Evolutionary conservation across 2,113 vertebrate species (phyloP).

Genomic region (Pagrus major): DNA sequence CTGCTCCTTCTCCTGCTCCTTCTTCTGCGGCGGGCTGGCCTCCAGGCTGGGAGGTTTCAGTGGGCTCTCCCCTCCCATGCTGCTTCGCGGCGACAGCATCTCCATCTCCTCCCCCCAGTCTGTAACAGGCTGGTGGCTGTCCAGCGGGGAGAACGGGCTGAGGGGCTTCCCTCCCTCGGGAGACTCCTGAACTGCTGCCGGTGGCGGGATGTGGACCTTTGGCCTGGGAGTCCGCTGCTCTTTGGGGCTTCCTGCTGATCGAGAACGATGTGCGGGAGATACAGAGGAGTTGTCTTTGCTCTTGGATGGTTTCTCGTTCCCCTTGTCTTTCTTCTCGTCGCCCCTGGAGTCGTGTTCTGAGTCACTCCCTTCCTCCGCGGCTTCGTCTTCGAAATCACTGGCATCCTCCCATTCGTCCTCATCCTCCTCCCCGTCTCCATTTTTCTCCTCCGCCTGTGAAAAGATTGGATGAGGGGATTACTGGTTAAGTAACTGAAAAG

Average conservation of each 20-base stretch:
- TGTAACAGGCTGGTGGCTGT: conserved; percentile 83
- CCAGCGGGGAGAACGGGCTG: conserved; percentile 85
- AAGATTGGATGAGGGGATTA: background rate
- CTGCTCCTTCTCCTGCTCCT: conserved; percentile 34
- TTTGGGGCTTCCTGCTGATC: conserved; percentile 73
- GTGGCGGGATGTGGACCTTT: conserved; percentile 78
- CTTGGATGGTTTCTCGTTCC: conserved; percentile 61
- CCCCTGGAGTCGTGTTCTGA: conserved; percentile 58
- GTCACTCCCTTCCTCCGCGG: conserved; percentile 43
- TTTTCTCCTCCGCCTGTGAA: conserved; percentile 59
- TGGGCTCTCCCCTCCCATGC: conserved; percentile 80
- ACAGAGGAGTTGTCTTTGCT: conserved; percentile 31
- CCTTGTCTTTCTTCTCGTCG: conserved; percentile 61
- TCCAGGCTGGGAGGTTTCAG: conserved; percentile 60
- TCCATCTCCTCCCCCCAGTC: conserved; percentile 97
- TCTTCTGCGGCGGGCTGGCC: conserved; percentile 72
- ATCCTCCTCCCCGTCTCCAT: conserved; percentile 59
- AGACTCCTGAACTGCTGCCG: conserved; percentile 47
- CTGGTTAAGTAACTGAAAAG: background rate
- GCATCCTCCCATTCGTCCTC: conserved; percentile 76
- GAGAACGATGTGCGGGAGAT: background rate
- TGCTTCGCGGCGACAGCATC: conserved; percentile 85
- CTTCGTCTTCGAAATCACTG: conserved; percentile 64
- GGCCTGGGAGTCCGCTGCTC: conserved; percentile 76
- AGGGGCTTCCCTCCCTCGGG: conserved; percentile 78